Evolutionary conservation across 1,140 invertebrate genomes (phyloP), one percentile per base, ranked within the genome.

Genomic region (Triops cancriformis): DNA sequence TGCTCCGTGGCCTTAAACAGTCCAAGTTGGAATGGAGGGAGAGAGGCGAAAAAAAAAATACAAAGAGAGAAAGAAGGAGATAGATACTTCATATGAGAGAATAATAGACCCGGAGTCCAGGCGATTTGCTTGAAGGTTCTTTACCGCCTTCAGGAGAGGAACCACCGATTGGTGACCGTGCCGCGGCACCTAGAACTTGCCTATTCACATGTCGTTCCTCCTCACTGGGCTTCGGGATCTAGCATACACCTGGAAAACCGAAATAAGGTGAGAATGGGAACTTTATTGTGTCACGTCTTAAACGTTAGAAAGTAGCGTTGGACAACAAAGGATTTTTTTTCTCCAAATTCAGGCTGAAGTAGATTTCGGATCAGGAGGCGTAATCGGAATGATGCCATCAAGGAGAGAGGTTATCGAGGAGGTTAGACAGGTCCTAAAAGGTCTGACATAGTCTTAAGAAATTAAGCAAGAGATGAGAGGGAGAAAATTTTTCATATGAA

Each of bases 1-100:
- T 64, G 51, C 51, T 64, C 51, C 51, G 51, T 64, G 51, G 51
- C 51, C 51, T 23, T 64, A 64, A n/a, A 64, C 51, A 64, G 51
- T 64, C 51, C 51, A 64, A 64, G 51, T 14, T 23, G 51, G 10
- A 64, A 23, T 64, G 51, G 51, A 14, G 18, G 2, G 12, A 64
- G 45, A 64, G 45, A 64, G 45, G 45, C 14, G 51, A 64, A 23
- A 37, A 37, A 37, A 37, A 37, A 37, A 37, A 37, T 37, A 37
- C 31, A 37, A 64, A 64, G 51, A 64, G 51, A 64, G 23, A 64
- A 23, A 64, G 51, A 64, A 23, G 23, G 51, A 64, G 14, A 23
- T 18, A 0, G 9, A 23, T 64, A 5, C 51, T 64, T 64, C 51
- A 64, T 64, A 64, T 64, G 51, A 18, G 14, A 23, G 51, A 64